A percentile compares a stretch with the other conserved stretches of the same genome.
Conservation (phyloP, 2,797 vertebrate genomes). For the Astyanax mexicanus region DNA sequence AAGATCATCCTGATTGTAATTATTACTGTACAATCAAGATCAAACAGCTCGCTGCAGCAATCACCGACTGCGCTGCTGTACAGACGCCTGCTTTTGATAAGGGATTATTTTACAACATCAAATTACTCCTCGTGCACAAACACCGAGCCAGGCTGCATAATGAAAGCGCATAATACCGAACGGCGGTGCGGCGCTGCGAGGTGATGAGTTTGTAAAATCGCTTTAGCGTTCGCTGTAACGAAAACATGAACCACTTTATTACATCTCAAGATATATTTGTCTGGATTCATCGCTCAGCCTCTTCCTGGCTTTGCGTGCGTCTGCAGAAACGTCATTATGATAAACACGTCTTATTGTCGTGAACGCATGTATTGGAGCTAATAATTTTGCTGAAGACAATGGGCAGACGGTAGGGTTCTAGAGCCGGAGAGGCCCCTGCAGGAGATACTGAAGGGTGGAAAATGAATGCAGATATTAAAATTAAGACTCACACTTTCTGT, state of each 20-base stretch:
- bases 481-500: slow-evolving; percentile 44
- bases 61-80: slow-evolving; percentile 12
- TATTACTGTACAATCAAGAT: slow-evolving; percentile 54
- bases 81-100: slow-evolving; percentile 38
- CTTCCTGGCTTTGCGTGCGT: not conserved
- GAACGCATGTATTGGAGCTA: not conserved
- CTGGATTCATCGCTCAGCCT: not conserved
- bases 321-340: not conserved
- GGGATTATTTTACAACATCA: slow-evolving; percentile 45
- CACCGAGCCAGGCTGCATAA: slow-evolving; percentile 13
- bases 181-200: not conserved
- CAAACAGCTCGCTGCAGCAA: slow-evolving; percentile 39
- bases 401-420: not conserved
- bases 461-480: slow-evolving; percentile 15
- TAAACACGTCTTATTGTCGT: not conserved
- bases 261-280: slow-evolving; percentile 13
- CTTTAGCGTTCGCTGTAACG: not conserved
- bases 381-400: slow-evolving; percentile 17
- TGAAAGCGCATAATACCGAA: not conserved
- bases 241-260: slow-evolving; percentile 10
- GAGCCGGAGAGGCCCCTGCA: not conserved
- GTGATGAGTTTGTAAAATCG: slow-evolving; percentile 4
- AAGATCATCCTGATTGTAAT: slow-evolving; percentile 53
- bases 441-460: not conserved
- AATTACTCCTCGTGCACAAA: slow-evolving; percentile 42